Evolutionary conservation across 1,140 invertebrate genomes (phyloP), one percentile per base, ranked within the genome.

Genomic region (Temnothorax nylanderi): DNA sequence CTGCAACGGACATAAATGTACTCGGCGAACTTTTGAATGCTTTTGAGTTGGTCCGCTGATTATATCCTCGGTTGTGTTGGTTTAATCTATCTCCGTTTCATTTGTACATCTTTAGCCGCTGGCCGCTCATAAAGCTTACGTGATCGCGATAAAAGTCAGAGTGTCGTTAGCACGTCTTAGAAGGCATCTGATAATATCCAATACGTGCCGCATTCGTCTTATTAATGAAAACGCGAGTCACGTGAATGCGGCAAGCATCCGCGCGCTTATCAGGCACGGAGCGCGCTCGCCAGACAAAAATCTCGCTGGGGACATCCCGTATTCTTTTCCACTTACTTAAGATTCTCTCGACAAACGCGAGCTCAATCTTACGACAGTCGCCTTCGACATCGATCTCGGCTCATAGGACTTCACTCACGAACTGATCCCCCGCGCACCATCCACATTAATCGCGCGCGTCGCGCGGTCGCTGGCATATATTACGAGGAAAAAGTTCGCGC

Each of bases 31-130:
- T 4, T 80, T 80, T 69, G 62, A 81, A 71, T 44, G 49, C 26
- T 77, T 77, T 64, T 65, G 44, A 77, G 26, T 80, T 67, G 54
- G 32, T 4, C 34, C 37, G 37, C 37, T 69, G 62, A 81, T 81
- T 81, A 81, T 34, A n/a, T 32, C 49, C 16, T 32, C 3, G n/a
- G 3, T 54, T 16, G 2, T 21, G 21, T 26, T 21, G 47, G 49
- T 69, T 41, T 81, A 81, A 81, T 81, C n/a, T n/a, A 41, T 81
- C 65, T 72, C 18, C 37, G 21, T 72, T 47, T 72, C 21, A 82
- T 82, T 72, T 82, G 49, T 26, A 26, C 51, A 82, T 72, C n/a
- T 72, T 58, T 11, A 69, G 10, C 41, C 26, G 5, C 7, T 69
- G 37, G 6, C 4, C 26, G 54, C 41, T 32, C 51, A 58, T 49